These are phyloP conservation scores for Thysanoteuthis rhombus DNA, from an alignment of 2,888 invertebrate species.

Conservation along the genomic window DNA sequence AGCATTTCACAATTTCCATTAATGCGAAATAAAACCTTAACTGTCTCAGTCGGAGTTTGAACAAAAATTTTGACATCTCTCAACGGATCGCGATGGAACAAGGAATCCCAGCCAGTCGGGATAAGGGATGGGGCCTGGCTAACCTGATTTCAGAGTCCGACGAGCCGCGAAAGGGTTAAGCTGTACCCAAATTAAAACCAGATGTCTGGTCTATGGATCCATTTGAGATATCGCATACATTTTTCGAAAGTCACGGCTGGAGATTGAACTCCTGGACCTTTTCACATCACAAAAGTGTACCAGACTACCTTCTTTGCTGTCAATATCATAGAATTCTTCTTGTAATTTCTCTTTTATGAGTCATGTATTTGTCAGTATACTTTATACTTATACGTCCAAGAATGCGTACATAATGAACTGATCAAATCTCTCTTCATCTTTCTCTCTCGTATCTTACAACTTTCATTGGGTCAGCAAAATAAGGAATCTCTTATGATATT, in stretches of 20 bases:
- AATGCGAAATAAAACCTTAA: too few species aligned
- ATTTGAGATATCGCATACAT: neutral
- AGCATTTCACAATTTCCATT: too few species aligned
- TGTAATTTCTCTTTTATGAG: neutral
- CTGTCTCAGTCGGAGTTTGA: too few species aligned
- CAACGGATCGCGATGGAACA: neutral
- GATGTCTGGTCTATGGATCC: neutral
- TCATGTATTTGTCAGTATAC: too few species aligned
- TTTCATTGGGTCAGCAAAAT: too few species aligned
- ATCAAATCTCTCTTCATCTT: too few species aligned
- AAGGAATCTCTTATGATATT: too few species aligned
- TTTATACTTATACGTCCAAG: too few species aligned
- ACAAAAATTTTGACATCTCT: neutral
- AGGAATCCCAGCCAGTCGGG: neutral
- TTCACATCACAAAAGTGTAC: neutral
- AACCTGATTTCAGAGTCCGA: too few species aligned
- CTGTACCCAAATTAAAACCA: neutral
- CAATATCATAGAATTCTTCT: neutral
- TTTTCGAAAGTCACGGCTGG: neutral
- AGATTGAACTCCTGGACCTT: neutral
- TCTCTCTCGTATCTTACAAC: too few species aligned
- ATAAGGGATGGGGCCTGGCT: neutral
- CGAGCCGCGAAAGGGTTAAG: neutral
- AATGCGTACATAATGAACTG: too few species aligned
- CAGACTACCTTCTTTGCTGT: neutral